Conservation (phyloP, 2,888 invertebrate species). For the Meganola albula region DNA sequence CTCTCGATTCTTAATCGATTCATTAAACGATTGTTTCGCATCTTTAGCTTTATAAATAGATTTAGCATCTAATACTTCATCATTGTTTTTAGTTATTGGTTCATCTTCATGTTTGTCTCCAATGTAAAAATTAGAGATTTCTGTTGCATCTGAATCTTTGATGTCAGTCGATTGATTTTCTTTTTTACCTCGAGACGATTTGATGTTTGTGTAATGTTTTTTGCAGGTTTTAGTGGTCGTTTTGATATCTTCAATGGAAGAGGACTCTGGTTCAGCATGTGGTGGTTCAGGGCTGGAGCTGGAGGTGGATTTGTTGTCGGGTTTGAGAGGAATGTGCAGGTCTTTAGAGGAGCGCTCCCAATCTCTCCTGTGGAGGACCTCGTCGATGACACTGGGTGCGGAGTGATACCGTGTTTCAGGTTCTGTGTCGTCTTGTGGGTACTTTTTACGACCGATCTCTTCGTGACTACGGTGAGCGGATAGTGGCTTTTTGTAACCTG, state of each 20-base stretch:
- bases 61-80: constrained; percentile 19
- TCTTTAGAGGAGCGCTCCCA: constrained; percentile 63
- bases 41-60: constrained; percentile 46
- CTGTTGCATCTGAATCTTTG: constrained; percentile 57
- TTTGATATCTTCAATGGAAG: constrained; percentile 36
- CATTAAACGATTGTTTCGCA: constrained; percentile 59
- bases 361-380: constrained; percentile 60
- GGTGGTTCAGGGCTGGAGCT: constrained; percentile 33
- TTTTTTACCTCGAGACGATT: constrained; percentile 49
- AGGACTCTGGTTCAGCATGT: constrained; percentile 37
- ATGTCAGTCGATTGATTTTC: constrained; percentile 46
- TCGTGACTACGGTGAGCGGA: constrained; percentile 63
- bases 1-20: constrained; percentile 50
- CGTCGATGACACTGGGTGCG: constrained; percentile 66
- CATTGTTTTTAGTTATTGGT: constrained; percentile 19
- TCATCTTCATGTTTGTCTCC: constrained; percentile 39
- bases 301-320: constrained; percentile 26
- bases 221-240: constrained; percentile 45
- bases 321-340: constrained; percentile 53
- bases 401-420: constrained; percentile 57
- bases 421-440: constrained; percentile 35
- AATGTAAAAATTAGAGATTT: constrained; percentile 51
- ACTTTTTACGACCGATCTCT: constrained; percentile 51
- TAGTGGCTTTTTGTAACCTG: constrained; percentile 50
- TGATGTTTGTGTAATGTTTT: constrained; percentile 64